Conservation (phyloP, 2,797 vertebrate species). For the Chanos chanos region DNA sequence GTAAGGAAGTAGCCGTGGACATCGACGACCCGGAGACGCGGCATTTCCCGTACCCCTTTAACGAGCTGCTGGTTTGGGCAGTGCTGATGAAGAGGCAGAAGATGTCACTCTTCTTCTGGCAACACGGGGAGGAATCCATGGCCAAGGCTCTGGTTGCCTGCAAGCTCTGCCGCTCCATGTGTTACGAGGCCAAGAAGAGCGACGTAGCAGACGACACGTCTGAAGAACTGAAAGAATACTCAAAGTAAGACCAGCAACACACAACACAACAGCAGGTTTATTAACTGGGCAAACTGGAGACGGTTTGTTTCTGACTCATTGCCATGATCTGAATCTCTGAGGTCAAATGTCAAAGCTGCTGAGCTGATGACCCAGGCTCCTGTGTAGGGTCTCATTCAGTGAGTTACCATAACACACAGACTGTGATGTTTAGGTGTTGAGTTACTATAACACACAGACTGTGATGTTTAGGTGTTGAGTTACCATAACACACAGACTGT, state of each 20-base stretch:
- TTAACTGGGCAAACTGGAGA: too few species aligned
- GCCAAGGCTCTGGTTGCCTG: slow-evolving; percentile 97
- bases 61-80: slow-evolving; percentile 95
- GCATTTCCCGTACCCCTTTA: slow-evolving; percentile 94
- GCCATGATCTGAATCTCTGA: too few species aligned
- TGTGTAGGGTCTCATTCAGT: too few species aligned
- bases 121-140: slow-evolving; percentile 98
- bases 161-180: slow-evolving; percentile 94
- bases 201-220: slow-evolving; percentile 98
- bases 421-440: too few species aligned
- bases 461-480: too few species aligned
- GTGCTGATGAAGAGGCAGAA: slow-evolving; percentile 98
- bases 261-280: too few species aligned
- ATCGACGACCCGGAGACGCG: slow-evolving; percentile 96
- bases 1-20: slow-evolving; percentile 96
- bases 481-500: too few species aligned
- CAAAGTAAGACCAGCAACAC: slow-evolving; percentile 72
- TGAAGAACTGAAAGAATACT: slow-evolving; percentile 94
- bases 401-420: too few species aligned
- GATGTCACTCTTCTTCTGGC: slow-evolving; percentile 98
- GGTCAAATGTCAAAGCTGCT: too few species aligned
- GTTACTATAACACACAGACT: too few species aligned
- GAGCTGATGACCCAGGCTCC: too few species aligned
- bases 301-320: too few species aligned
- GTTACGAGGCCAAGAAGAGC: slow-evolving; percentile 96